These are phyloP conservation scores for Esox masquinongy DNA, from an alignment of 2,797 vertebrate genomes.

Conservation along the genomic window DNA sequence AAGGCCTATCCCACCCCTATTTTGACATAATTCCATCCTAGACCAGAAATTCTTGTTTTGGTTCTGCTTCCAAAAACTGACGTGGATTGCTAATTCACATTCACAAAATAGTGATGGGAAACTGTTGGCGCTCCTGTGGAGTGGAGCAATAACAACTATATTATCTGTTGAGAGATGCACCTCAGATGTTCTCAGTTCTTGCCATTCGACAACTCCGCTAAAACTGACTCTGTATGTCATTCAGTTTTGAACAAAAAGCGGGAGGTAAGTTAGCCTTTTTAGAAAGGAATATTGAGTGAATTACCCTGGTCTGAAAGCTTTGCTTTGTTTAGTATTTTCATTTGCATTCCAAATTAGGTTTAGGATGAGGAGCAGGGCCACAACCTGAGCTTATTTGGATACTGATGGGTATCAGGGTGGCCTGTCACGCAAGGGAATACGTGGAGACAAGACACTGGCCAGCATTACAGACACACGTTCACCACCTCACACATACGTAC, in stretches of 20 bases:
- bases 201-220: no score
- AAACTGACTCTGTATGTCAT: no score
- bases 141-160: no score
- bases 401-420: slow-evolving; percentile 76
- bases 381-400: slow-evolving; percentile 78
- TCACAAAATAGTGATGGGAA: no score
- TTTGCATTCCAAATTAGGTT: slow-evolving; percentile 82
- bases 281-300: slow-evolving; percentile 54
- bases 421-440: slow-evolving; percentile 73
- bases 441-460: slow-evolving; percentile 46
- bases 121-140: no score
- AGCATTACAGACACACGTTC: slow-evolving; percentile 29
- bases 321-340: slow-evolving; percentile 74
- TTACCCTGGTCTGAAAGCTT: slow-evolving; percentile 67
- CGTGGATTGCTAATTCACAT: no score
- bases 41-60: no score
- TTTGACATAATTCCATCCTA: no score
- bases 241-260: no score
- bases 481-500: slow-evolving; percentile 26
- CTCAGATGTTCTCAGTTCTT: no score
- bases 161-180: no score
- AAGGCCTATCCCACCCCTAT: slow-evolving; percentile 13
- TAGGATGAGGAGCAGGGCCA: slow-evolving; percentile 63
- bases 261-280: slow-evolving; percentile 31
- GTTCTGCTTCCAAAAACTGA: no score